phyloP scores from a whole-genome alignment of 2,113 vertebrate genomes.

The Chinchilla lanigera region DNA sequence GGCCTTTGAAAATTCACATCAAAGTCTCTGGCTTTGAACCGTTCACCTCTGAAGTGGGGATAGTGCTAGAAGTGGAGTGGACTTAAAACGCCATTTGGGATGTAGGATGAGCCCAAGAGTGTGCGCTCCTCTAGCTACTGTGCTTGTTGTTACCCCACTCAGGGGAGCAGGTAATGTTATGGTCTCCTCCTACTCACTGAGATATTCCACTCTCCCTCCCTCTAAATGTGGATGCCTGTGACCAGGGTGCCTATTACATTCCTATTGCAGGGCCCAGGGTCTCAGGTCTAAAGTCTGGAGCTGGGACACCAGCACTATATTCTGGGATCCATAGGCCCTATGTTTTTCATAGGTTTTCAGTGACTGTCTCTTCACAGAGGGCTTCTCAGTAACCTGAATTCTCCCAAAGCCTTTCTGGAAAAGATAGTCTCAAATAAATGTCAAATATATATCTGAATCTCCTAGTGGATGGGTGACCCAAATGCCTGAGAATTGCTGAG shows the following conservation, averaged over 20 bases:
- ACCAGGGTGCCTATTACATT: background rate
- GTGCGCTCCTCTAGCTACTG: background rate
- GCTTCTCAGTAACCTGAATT: constrained; percentile 27
- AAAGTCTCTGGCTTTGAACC: background rate
- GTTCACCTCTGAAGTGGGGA: background rate
- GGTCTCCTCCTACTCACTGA: background rate
- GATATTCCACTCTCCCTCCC: background rate
- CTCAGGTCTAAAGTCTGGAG: background rate
- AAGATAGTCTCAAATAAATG: background rate
- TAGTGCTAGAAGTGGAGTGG: background rate
- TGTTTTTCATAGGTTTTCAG: background rate
- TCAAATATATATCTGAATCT: constrained; percentile 75
- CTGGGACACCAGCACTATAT: too few relatives aligned
- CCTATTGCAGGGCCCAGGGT: background rate
- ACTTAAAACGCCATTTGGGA: background rate
- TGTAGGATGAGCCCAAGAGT: rapidly evolving
- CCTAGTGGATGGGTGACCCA: constrained; percentile 56
- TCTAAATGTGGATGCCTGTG: background rate
- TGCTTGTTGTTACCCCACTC: background rate
- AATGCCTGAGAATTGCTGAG: constrained; percentile 68
- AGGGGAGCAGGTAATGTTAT: background rate
- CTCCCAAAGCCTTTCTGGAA: background rate
- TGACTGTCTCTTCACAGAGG: background rate
- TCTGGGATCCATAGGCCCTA: background rate
- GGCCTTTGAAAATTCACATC: background rate